These are phyloP conservation scores for Antigone vipio DNA, from an alignment of 2,113 vertebrate species.

Conservation along the genomic window DNA sequence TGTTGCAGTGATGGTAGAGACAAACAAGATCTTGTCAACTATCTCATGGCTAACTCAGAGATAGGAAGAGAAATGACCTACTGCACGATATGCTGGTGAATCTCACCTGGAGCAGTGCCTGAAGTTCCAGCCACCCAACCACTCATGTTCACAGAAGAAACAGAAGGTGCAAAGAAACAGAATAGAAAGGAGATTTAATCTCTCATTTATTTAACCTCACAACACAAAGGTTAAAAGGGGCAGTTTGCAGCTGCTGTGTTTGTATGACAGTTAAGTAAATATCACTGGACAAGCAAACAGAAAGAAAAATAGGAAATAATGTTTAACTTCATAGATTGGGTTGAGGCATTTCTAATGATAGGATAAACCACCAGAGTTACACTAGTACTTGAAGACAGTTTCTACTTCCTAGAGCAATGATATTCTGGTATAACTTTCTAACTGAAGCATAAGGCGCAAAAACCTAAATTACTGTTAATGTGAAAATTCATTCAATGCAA, in stretches of 20 bases:
- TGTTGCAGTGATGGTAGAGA: not conserved
- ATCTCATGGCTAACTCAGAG: not conserved
- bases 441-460: not conserved
- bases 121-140: not conserved
- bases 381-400: not conserved
- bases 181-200: not conserved
- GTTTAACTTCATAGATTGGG: not conserved
- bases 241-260: not conserved
- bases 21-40: not conserved
- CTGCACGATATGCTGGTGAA: not conserved
- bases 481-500: not conserved
- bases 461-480: fast-evolving
- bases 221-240: not conserved
- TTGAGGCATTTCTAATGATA: not conserved
- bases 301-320: not conserved
- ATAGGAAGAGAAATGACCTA: not conserved
- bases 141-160: not conserved
- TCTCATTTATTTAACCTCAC: not conserved
- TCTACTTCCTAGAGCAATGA: not conserved
- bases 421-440: not conserved
- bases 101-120: not conserved
- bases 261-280: not conserved
- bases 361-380: not conserved
- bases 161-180: not conserved
- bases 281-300: not conserved